Base-by-base conservation (phyloP, 53 echinoderm and acorn worm species). In the Luidia sarsii region DNA sequence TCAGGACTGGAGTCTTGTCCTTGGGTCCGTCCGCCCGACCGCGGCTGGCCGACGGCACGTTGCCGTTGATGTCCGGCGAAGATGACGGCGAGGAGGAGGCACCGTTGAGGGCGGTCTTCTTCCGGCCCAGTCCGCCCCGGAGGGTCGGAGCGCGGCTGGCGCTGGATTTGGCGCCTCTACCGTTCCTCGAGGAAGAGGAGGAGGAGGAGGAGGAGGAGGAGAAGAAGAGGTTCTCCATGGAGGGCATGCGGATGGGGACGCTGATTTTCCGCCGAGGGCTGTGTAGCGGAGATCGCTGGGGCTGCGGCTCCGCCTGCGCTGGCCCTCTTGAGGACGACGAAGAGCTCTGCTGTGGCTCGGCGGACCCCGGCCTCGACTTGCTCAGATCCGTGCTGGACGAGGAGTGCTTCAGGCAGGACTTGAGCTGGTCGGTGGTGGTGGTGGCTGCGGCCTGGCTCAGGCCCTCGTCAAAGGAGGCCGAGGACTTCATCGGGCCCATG, bases 211-310 rank as follows among this genome's bases (percentile, higher is more conserved):
- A 15, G 9, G 57, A 19, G 8, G 72, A 72, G 22, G 72, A 72
- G 11, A 20, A 1, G 61, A 77, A 77, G 19, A 77, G 31, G 61
- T 61, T 77, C 2, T 77, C 77, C 77, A 77, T 77, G 3, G 77
- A 77, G 14, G 77, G 77, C 77, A 77, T 77, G 20, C 8, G 45
- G 77, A 77, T 41, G 18, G 77, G 77, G 11, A 77, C 77, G 21
- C 77, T 77, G 48, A 77, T 77, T n/a, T 77, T 77, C 29, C 77
- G 77, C 39, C 77, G 77, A 3, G 22, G 74, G 33, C 45, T 59
- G 19, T 57, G 77, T 3, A 46, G 48, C 3, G 32, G 48, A 23
- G 77, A 24, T 59, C 31, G 41, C 48, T 29, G 30, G 13, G 45
- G 77, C 3, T 11, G 38, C 30, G 61, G 46, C n/a, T n/a, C n/a